Evolutionary conservation across 1,140 invertebrate species (phyloP), one percentile per base, ranked within the genome.

Genomic region (Zaprionus vittiger): DNA sequence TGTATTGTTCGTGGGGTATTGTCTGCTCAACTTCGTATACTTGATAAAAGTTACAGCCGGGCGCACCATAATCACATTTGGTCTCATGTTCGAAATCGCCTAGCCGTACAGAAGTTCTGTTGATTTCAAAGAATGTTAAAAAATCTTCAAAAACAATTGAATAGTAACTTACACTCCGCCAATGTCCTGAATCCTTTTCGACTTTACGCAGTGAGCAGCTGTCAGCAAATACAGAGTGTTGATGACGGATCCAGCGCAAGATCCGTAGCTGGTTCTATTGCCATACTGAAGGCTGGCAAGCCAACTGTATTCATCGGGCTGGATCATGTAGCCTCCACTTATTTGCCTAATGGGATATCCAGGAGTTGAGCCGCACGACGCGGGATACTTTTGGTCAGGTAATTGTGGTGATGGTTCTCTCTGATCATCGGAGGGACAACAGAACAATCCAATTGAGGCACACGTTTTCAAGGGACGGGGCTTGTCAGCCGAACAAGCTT

Each of bases 301-400:
- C 47, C 47, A 49, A 22, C 47, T 49, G 47, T 49, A 49, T 12
- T 49, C 47, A 49, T 49, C 47, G 2, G 47, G 17, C 20, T 49
- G 9, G 9, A 22, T 22, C 9, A 0, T 4, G 3, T 12, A 2
- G 9, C 47, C 47, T 9, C 47, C 47, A 1, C 2, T 22, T 12
- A 49, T 22, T 11, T 49, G 17, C 47, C 2, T 12, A 5, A 11
- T 49, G n/a, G 15, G 5, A 49, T 49, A 22, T 0, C 7, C 9
- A 1, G 47, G 47, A 11, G 47, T 49, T 11, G 9, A 11, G 2
- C 47, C 47, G 20, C 47, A 49, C 7, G 7, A 1, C 17, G 4
- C 20, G 47, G 47, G 47, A 49, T 20, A 49, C 17, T 49, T 49
- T 44, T n/a, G 5, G 6, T 44, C 41, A n/a, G 6, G 9, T 31